Evolutionary conservation across 2,113 vertebrate species (phyloP).

Genomic region (Cisticola juncidis): DNA sequence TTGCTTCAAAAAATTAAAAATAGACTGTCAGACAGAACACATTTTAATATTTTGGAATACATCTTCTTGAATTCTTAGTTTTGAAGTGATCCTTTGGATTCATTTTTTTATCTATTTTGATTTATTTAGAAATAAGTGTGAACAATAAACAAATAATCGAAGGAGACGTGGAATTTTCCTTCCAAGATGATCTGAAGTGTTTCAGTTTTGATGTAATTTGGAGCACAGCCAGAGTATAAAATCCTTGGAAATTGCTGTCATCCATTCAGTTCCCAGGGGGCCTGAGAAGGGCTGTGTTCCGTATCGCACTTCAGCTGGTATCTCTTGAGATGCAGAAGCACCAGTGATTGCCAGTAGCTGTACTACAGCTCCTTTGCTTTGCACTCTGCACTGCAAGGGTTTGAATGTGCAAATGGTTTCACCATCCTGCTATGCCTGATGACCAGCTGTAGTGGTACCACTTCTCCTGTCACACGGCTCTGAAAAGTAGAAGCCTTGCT

Average conservation of each 20-base stretch:
- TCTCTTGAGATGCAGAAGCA: constrained; percentile 3
- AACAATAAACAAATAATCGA: not conserved
- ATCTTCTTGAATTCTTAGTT: not conserved
- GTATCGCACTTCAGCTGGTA: not conserved
- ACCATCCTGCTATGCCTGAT: accelerated
- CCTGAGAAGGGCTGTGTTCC: not conserved
- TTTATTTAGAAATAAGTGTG: not conserved
- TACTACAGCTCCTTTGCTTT: not conserved
- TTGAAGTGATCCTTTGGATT: not conserved
- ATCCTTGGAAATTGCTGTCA: constrained; percentile 30
- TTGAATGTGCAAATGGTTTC: not conserved
- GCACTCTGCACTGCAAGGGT: not conserved
- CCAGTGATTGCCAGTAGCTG: not conserved
- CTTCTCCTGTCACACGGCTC: not conserved
- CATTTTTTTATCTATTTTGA: not conserved
- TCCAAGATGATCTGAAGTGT: not conserved
- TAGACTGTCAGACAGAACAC: not conserved
- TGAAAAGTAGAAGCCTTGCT: not conserved
- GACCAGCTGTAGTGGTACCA: not conserved
- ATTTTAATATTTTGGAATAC: constrained; percentile 4
- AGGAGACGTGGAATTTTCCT: not conserved
- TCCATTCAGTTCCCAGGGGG: not conserved
- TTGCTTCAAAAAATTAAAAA: not conserved
- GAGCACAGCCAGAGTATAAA: constrained; percentile 19
- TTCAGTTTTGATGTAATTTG: constrained; percentile 37